Evolutionary conservation across 2,797 vertebrate species (phyloP).

Genomic region (Acropternis orthonyx): DNA sequence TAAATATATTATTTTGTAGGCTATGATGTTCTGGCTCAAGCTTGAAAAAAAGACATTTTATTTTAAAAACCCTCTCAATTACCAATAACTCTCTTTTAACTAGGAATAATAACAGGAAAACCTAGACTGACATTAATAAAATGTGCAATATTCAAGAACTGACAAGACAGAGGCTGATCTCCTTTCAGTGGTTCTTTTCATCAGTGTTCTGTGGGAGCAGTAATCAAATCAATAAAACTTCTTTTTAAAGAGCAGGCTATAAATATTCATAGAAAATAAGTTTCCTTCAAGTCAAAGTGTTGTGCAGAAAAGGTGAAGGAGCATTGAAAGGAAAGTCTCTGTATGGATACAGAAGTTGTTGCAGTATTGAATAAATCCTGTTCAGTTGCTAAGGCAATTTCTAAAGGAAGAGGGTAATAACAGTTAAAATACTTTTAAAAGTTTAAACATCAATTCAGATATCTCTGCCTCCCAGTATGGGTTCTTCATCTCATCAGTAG

Average conservation of each 20-base stretch:
- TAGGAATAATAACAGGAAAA: not conserved
- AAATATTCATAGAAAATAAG: constrained; percentile 38
- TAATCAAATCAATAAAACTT: constrained; percentile 44
- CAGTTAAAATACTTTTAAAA: not conserved
- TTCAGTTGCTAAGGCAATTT: constrained; percentile 35
- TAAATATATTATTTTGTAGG: not conserved
- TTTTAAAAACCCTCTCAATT: not conserved
- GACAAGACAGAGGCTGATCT: constrained; percentile 31
- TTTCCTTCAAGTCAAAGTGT: constrained; percentile 11
- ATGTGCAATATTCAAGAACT: constrained; percentile 8
- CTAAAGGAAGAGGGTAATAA: not conserved
- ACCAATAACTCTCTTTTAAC: not conserved
- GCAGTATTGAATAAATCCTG: not conserved
- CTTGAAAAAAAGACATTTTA: not conserved
- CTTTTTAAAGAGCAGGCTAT: constrained; percentile 29
- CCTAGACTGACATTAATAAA: not conserved
- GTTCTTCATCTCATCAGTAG: not conserved
- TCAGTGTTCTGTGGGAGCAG: not conserved
- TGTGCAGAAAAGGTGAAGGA: not conserved
- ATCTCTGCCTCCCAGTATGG: not conserved
- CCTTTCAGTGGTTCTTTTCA: constrained; percentile 25
- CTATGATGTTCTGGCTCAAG: not conserved
- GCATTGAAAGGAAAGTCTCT: not conserved
- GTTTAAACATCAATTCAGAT: not conserved
- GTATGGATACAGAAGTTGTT: not conserved